Base-by-base conservation (phyloP, 2,113 vertebrate genomes). In the Elachura formosa region DNA sequence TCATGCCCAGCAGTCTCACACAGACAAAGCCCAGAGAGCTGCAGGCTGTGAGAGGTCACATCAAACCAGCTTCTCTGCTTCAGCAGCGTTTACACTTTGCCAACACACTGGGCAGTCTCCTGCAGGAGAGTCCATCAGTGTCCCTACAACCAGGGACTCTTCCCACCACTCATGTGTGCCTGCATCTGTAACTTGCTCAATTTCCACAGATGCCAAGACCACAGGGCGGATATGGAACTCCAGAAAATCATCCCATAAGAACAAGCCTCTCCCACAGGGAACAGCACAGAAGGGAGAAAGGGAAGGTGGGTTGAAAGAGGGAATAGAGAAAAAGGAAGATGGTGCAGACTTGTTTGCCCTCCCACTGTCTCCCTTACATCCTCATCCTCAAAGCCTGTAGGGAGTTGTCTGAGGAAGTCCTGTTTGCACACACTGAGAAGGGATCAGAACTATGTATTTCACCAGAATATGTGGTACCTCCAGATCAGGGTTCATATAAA, bases 91-190 rank as follows among this genome's bases (percentile, higher is more conserved):
- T 17, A 16, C 9, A 1, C 29, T 52, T 72, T 55, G 40, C 34
- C 66, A 75, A 66, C 26, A 31, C 52, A 21, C 6, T 7, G 0
- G 61, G 52, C 58, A 90, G 56, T 10, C 25, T 82, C 45, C 40
- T 0, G 0, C 34, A 26, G 3, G 2, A 67, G 10, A 38, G 20
- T 13, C 26, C 9, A 3, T 24, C 0, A 0, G 34, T 12, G 19
- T 73, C 31, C 5, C 0, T 14, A 18, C 15, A 26, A 1, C 36
- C 28, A 1, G 14, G 28, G 18, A 3, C 49, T 72, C 51, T n/a
- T 76, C 40, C 61, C 45, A 7, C 3, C 1, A 0, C 21, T 46
- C 11, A 34, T 7, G 10, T 10, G 33, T 16, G 52, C 33, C 71
- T 59, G 40, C 33, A 19, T 38, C 66, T 12, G 62, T 9, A 24